Conservation (phyloP, 1,140 invertebrate genomes). For the Bombus superbus region DNA sequence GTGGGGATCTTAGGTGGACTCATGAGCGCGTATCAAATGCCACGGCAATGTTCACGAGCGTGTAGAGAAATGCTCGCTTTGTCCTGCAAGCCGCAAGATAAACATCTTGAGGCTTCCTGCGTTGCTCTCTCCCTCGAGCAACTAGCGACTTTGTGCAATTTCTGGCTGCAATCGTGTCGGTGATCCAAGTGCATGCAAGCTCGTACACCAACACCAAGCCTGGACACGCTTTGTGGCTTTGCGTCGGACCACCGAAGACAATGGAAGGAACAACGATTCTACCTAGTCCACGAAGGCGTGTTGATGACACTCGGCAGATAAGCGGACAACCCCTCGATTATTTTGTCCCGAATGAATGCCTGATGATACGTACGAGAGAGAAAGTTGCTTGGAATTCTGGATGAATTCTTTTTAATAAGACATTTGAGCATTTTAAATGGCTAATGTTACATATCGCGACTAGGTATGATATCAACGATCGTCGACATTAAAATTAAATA, state of each 20-base stretch:
- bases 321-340: conserved; percentile 67
- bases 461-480: too few species aligned
- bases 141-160: conserved; percentile 70
- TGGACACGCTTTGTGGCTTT: conserved; percentile 76
- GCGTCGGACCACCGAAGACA: conserved; percentile 73
- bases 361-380: conserved; percentile 52
- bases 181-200: conserved; percentile 28
- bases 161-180: conserved; percentile 52
- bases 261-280: conserved; percentile 64
- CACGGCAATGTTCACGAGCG: conserved; percentile 40
- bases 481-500: too few species aligned
- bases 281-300: conserved; percentile 67
- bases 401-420: not conserved
- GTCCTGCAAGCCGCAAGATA: conserved; percentile 70
- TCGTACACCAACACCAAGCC: conserved; percentile 27
- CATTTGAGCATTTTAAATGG: not conserved
- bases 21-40: conserved; percentile 21
- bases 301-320: conserved; percentile 81
- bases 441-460: not conserved
- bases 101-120: conserved; percentile 70
- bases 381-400: not conserved
- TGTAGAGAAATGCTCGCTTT: conserved; percentile 53
- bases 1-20: conserved; percentile 61
- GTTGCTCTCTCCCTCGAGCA: conserved; percentile 11
- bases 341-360: conserved; percentile 73